Base-by-base conservation (phyloP, 2,888 invertebrate genomes). In the Druceiella hillmani region DNA sequence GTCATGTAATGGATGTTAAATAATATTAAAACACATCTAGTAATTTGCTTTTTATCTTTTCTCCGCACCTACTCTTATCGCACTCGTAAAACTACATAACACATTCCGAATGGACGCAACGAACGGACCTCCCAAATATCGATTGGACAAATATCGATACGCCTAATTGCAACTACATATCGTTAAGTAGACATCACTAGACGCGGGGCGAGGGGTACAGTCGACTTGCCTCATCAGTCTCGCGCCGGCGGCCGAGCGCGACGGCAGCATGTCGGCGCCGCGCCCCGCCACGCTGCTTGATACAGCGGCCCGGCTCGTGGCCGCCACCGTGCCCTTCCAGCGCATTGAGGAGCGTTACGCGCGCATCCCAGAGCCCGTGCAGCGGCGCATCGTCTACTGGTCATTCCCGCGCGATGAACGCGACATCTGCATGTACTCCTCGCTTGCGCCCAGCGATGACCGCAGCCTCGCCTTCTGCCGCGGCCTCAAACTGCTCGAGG, bases 351-450 rank as follows among this genome's bases (percentile, higher is more conserved):
- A 88, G 64, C 79, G 85, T 50, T 87, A 87, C 64, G 84, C 86
- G 61, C 79, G 88, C 55, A 88, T 90, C 63, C 90, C 89, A 50
- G 89, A 89, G 63, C 88, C 88, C 50, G 88, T 89, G 61, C 89
- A 89, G 66, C 77, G 85, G 52, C 77, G 87, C 58, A 86, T 89
- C 62, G 87, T 89, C 58, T 89, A 79, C 73, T 89, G 88, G 87
- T 87, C 88, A 49, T 89, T 89, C 70, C 90, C 89, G 51, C 72
- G 88, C 56, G 84, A 88, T 61, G 89, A 89, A 66, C 75, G 83
- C 58, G 88, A 88, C 70, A 88, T 90, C 62, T 85, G 86, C 68
- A 88, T 89, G 87, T 90, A 90, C 71, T 87, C 87, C 53, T 87
- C 87, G 52, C 75, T 87, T 66, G 70, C 70, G 47, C 69, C 72